These are phyloP conservation scores for Calephelis perditalis DNA, from an alignment of 2,888 invertebrate genomes.

Conservation along the genomic window DNA sequence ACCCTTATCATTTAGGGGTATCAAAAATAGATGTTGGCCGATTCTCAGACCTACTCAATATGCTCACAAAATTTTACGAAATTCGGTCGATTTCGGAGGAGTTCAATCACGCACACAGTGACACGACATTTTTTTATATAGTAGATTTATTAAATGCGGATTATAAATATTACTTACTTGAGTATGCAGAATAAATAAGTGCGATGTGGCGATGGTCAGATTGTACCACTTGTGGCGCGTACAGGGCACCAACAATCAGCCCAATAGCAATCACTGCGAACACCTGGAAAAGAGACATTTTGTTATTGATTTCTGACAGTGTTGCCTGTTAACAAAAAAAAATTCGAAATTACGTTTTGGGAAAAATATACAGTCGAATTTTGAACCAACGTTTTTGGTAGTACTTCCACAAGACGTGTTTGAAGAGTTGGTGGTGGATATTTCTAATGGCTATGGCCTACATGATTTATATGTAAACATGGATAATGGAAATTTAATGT, in stretches of 20 bases:
- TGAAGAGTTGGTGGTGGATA: not conserved
- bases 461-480: not conserved
- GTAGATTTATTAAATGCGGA: not conserved
- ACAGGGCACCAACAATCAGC: constrained; percentile 80
- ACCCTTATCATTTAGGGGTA: too few relatives aligned
- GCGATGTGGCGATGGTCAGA: constrained; percentile 78
- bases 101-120: too few relatives aligned
- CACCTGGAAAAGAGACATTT: constrained; percentile 51
- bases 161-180: constrained; percentile 54
- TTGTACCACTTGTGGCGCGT: constrained; percentile 73
- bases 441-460: not conserved
- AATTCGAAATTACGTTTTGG: too few relatives aligned
- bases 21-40: too few relatives aligned
- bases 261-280: constrained; percentile 80
- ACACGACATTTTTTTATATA: too few relatives aligned
- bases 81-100: too few relatives aligned
- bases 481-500: not conserved
- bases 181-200: constrained; percentile 81
- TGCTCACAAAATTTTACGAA: too few relatives aligned
- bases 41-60: too few relatives aligned
- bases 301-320: not conserved
- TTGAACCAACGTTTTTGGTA: too few relatives aligned
- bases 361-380: too few relatives aligned
- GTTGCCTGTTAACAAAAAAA: too few relatives aligned
- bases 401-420: too few relatives aligned